phyloP scores from a whole-genome alignment of 2,888 invertebrate genomes.

The Resseliella maxima region DNA sequence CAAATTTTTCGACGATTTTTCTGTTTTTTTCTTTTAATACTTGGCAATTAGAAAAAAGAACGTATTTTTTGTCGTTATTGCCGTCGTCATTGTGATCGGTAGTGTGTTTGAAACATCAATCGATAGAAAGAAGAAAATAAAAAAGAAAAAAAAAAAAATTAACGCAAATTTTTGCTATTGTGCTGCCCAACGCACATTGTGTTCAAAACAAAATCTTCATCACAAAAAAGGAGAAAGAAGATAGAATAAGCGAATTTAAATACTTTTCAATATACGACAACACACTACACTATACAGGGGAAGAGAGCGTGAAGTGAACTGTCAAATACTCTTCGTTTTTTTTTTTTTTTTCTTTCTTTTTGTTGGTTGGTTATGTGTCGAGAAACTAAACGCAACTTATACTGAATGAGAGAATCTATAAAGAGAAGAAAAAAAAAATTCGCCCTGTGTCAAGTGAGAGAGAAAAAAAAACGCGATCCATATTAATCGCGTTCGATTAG shows the following conservation, averaged over 20 bases:
- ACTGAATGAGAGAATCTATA: background rate
- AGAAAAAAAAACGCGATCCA: background rate
- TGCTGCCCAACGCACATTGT: background rate
- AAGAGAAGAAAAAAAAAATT: too few relatives aligned
- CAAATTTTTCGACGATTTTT: too few relatives aligned
- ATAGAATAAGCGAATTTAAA: background rate
- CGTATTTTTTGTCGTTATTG: too few relatives aligned
- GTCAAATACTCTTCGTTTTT: constrained; percentile 25
- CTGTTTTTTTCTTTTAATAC: background rate
- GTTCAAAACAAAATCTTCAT: background rate
- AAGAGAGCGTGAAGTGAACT: constrained; percentile 4
- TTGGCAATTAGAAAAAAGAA: too few relatives aligned
- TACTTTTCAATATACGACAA: background rate
- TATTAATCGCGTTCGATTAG: background rate
- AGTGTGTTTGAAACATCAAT: too few relatives aligned
- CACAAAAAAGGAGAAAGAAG: background rate
- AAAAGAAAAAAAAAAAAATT: background rate
- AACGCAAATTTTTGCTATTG: constrained; percentile 13
- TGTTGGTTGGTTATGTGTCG: constrained; percentile 35
- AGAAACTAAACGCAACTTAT: constrained; percentile 34
- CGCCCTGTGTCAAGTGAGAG: background rate
- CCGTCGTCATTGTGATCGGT: too few relatives aligned
- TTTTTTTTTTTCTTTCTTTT: too few relatives aligned
- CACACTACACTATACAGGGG: background rate
- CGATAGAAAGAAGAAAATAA: too few relatives aligned